Base-by-base conservation (phyloP, 2,888 invertebrate genomes). In the Patella ulyssiponensis region DNA sequence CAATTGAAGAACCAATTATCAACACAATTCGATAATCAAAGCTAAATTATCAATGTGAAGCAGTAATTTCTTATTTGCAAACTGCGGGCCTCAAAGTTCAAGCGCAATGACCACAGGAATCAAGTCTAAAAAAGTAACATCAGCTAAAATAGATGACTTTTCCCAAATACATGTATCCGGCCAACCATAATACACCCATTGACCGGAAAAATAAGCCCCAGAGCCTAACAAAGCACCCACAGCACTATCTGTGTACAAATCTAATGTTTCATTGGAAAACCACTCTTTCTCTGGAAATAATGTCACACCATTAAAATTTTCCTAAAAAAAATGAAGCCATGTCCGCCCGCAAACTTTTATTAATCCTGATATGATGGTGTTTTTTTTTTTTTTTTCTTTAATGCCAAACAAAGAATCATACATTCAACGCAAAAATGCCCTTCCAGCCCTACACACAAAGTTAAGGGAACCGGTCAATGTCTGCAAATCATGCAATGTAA, bases 31-130 rank as follows among this genome's bases (percentile, higher is more conserved):
- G 27, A 27, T 2, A 27, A 27, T 27, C n/a, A 77, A 69, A 53
- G 77, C 73, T 64, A 69, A 23, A 74, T 80, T 78, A 69, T 80
- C 77, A 52, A 71, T 76, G 27, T 64, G 72, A 51, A 76, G 53
- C 11, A 72, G 11, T 9, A 64, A 73, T 64, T 78, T 80, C 27
- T 75, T 73, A 51, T 75, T 77, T 14, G 2, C n/a, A 33, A 80
- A 75, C 17, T 23, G 2, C 27, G 9, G n/a, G 15, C 70, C 51
- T 69, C 75, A 74, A 69, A 71, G 33, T 2, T 33, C 27, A 56
- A 76, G 33, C 14, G 72, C 52, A 15, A 72, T 5, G 2, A 76
- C 71, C 23, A 76, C 71, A 56, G 76, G 76, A 20, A 76, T 64
- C 20, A 76, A 51, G 64, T 76, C 72, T 23, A 76, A 64, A 44